These are phyloP conservation scores for Anguilla pacifica DNA, from an alignment of 2,797 vertebrate species.

Conservation along the genomic window DNA sequence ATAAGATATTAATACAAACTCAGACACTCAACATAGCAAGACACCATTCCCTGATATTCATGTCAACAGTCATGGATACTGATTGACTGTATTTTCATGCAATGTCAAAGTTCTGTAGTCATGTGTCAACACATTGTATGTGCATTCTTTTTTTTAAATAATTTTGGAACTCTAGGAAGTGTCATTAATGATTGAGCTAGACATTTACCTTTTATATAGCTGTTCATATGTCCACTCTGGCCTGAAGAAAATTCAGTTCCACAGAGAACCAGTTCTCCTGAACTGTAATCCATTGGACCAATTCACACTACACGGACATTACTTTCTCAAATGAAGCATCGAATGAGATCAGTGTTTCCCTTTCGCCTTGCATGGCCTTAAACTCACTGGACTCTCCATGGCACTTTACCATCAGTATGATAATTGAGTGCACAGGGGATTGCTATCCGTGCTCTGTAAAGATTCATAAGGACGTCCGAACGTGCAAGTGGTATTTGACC, in stretches of 20 bases:
- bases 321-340: background rate
- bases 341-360: background rate
- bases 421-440: background rate
- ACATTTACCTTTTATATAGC: no score
- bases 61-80: background rate
- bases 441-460: background rate
- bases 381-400: no score
- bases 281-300: background rate
- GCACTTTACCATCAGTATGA: background rate
- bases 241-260: no score
- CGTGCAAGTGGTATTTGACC: background rate
- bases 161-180: no score
- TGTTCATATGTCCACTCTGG: no score
- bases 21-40: background rate
- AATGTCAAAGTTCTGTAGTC: background rate
- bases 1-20: background rate
- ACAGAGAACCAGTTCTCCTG: no score
- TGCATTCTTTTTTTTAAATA: background rate
- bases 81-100: background rate
- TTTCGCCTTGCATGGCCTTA: background rate
- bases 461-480: background rate
- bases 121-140: background rate
- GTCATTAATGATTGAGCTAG: no score
- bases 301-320: background rate
- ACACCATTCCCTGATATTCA: background rate